These are phyloP conservation scores for Nesometra sesokonis DNA, from an alignment of 35 echinoderm and acorn worm species.

Conservation along the genomic window DNA sequence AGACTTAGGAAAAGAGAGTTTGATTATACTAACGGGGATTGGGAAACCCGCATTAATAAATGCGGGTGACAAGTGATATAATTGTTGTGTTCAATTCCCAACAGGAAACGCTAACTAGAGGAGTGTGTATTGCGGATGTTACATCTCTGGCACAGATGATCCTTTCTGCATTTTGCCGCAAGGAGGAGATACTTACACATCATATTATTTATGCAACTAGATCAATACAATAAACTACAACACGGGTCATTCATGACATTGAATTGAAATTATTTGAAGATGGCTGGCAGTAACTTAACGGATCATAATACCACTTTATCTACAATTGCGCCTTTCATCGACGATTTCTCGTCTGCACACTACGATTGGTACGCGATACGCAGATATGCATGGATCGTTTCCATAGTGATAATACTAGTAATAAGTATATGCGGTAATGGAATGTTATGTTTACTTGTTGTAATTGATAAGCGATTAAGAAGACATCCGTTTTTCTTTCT, in stretches of 20 bases:
- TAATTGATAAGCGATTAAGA: constrained; percentile 45
- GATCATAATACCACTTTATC: not conserved
- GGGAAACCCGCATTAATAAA: not conserved
- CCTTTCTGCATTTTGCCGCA: not conserved
- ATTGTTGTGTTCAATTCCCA: not conserved
- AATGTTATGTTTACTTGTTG: constrained; percentile 49
- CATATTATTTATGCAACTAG: no score
- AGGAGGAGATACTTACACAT: no score
- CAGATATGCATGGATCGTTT: constrained; percentile 37
- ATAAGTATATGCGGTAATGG: constrained; percentile 78
- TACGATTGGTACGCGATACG: not conserved
- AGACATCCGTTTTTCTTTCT: constrained; percentile 88
- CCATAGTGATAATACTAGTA: constrained; percentile 55
- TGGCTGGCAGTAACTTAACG: not conserved
- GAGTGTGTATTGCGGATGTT: not conserved
- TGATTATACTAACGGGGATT: not conserved
- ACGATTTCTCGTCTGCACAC: not conserved
- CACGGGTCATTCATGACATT: no score
- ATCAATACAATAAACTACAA: no score
- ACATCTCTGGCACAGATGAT: not conserved
- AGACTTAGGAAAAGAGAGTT: not conserved
- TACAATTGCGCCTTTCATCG: no score
- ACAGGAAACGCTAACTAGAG: not conserved
- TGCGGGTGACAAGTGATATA: not conserved
- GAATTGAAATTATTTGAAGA: no score